Evolutionary conservation across 2,113 vertebrate genomes (phyloP), one percentile per base, ranked within the genome.

Genomic region (Rafetus swinhoei): DNA sequence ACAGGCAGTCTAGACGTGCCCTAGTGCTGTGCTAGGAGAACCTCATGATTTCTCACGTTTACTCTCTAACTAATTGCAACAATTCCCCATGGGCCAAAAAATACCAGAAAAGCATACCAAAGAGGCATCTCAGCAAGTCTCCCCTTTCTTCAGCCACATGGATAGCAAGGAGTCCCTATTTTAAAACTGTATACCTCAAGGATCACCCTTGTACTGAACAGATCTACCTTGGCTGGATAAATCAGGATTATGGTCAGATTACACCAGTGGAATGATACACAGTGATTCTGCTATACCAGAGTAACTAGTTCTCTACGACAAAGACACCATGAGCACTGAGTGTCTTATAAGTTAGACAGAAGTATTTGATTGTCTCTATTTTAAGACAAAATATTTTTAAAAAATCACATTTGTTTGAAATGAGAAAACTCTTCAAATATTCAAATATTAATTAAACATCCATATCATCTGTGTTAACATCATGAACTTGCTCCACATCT

Each of bases 1-100:
- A 45, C 45, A 7, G 45, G 45, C 45, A 45, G 45, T 45, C 45
- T 45, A 45, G 45, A 45, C 45, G 45, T 45, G 45, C 6, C 45
- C 45, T 45, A 45, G 39, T 45, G 24, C 59, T 1, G 0, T 39
- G n/a, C 3, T 10, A 62, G 69, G 29, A n/a, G 6, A 62, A 21
- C 19, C 24, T 21, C n/a, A 29, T 5, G 79, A 32, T 12, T 45
- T 72, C 65, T 69, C 18, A 14, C 59, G 8, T 72, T 60, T 72
- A 39, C 29, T 14, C 29, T 56, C 84, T 25, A 74, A 3, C 15
- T 25, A 74, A 3, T 12, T 74, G 6, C 79, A 82, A 52, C 18
- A 2, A 56, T 19, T 19, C 29, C 18, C 52, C 16, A 27, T 12
- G 52, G 24, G 35, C 13, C 65, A 39, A 25, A 57, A 6, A 72